phyloP scores from a whole-genome alignment of 2,113 vertebrate genomes.

The Phoxinus phoxinus region DNA sequence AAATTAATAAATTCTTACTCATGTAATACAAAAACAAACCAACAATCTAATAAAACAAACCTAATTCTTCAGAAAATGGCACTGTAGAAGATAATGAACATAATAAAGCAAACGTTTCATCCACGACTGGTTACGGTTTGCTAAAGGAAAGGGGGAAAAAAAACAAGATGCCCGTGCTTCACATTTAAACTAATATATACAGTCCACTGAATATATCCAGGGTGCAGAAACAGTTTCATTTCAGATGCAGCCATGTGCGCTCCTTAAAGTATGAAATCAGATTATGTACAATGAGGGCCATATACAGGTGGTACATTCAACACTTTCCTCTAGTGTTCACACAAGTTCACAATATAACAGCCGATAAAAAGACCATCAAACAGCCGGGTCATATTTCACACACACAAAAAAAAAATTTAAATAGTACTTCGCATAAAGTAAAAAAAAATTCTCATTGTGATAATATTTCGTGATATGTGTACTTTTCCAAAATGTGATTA shows the following conservation, averaged over 20 bases:
- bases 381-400: background rate
- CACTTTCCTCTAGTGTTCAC: conserved; percentile 21
- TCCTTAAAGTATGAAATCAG: conserved; percentile 3
- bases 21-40: conserved; percentile 20
- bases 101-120: conserved; percentile 9
- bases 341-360: conserved; percentile 9
- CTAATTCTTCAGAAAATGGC: conserved; percentile 21
- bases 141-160: background rate
- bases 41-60: background rate
- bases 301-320: conserved; percentile 37
- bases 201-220: conserved; percentile 8
- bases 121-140: background rate
- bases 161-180: conserved; percentile 9
- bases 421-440: background rate
- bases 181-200: conserved; percentile 25
- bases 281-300: conserved; percentile 12
- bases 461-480: background rate
- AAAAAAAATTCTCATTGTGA: background rate
- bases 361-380: background rate
- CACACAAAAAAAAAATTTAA: background rate
- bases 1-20: conserved; percentile 16
- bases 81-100: conserved; percentile 1
- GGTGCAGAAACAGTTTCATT: conserved; percentile 3
- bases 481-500: background rate
- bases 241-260: background rate